Evolutionary conservation across 1,140 invertebrate genomes (phyloP).

Genomic region (Drosophila melanogaster): DNA sequence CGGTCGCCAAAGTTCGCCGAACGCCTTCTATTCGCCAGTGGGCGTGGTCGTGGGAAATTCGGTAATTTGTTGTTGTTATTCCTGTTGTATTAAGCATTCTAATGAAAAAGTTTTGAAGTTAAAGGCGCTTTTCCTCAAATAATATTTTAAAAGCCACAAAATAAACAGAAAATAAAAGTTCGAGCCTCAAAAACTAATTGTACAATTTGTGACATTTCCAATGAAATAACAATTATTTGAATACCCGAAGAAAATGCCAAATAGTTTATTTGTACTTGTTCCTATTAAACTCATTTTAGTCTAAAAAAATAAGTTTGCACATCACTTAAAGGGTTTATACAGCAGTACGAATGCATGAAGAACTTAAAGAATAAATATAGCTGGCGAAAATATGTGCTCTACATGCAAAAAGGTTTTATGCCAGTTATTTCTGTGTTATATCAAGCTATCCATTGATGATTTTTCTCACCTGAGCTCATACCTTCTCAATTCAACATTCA

Average conservation of each 20-base stretch:
- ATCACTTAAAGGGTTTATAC: too few relatives aligned
- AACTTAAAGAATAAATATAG: too few relatives aligned
- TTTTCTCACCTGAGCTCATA: slow-evolving; percentile 3
- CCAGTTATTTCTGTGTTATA: neutral
- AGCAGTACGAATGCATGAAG: too few relatives aligned
- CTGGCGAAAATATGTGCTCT: neutral
- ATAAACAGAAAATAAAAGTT: slow-evolving; percentile 50
- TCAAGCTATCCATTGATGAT: neutral
- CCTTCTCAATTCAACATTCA: slow-evolving; percentile 12
- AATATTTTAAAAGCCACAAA: slow-evolving; percentile 75
- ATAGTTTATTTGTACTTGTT: neutral
- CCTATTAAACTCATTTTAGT: too few relatives aligned
- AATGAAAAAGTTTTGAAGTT: slow-evolving; percentile 80
- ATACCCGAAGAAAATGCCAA: slow-evolving; percentile 1
- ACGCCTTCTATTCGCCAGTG: slow-evolving; percentile 53
- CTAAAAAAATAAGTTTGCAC: too few relatives aligned
- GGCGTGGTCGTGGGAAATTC: slow-evolving; percentile 48
- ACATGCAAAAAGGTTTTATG: neutral
- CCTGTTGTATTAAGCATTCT: slow-evolving; percentile 69
- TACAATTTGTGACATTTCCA: slow-evolving; percentile 27
- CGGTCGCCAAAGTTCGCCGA: slow-evolving; percentile 50
- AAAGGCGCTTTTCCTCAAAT: slow-evolving; percentile 74
- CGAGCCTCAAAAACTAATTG: slow-evolving; percentile 37
- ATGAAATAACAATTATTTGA: slow-evolving; percentile 14
- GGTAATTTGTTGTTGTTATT: slow-evolving; percentile 29